Conservation (phyloP, 2,113 vertebrate genomes). For the Bos javanicus region DNA sequence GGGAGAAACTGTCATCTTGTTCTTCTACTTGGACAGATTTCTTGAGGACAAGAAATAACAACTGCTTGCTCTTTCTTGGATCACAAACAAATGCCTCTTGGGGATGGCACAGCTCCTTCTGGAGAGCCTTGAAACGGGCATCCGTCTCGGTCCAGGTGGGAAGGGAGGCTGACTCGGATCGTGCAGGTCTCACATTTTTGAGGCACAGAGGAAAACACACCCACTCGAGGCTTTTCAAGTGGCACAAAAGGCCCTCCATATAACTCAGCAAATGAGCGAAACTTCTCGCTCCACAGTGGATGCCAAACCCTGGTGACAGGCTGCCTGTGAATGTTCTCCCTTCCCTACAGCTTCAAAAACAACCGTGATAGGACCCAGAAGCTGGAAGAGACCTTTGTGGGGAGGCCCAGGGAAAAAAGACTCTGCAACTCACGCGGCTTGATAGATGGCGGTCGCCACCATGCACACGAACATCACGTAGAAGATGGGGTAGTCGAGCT, state of each 20-base stretch:
- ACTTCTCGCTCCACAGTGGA: not conserved
- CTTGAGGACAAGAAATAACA: not conserved
- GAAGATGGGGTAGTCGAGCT: constrained; percentile 94
- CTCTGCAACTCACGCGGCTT: constrained; percentile 87
- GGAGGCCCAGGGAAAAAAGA: not conserved
- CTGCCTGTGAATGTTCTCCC: not conserved
- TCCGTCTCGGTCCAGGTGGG: not conserved
- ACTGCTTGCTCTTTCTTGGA: not conserved
- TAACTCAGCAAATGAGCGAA: not conserved
- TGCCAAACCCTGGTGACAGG: not conserved
- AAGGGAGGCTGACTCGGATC: not conserved
- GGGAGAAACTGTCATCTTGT: fast-evolving
- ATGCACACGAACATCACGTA: constrained; percentile 96
- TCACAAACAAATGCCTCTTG: not conserved
- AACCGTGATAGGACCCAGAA: fast-evolving
- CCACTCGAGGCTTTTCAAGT: not conserved
- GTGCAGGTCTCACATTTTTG: fast-evolving
- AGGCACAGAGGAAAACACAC: not conserved
- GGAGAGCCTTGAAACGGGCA: not conserved
- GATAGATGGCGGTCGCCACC: constrained; percentile 90
- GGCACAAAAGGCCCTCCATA: not conserved
- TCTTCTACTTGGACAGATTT: not conserved
- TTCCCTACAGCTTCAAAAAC: not conserved
- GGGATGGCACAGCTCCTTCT: not conserved
- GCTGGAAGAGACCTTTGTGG: fast-evolving